Evolutionary conservation across 2,888 invertebrate genomes (phyloP).

Genomic region (Ichneumoninae sp.): DNA sequence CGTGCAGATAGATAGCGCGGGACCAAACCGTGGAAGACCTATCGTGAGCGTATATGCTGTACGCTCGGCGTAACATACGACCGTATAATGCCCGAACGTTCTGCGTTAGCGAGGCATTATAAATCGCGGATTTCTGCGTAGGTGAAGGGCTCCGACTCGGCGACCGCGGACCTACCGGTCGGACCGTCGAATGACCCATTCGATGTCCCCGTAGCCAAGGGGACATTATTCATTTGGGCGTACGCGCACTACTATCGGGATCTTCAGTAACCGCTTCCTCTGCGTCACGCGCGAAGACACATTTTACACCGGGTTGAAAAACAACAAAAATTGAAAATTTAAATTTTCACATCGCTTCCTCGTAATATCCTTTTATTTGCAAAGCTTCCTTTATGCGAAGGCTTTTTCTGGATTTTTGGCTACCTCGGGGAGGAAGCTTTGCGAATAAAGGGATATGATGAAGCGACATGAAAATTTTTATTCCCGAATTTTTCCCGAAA

Average conservation of each 20-base stretch:
- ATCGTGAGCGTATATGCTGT: neutral
- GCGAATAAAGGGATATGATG: too few relatives aligned
- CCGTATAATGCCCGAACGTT: constrained; percentile 61
- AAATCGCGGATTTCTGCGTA: constrained; percentile 77
- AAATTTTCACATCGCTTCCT: too few relatives aligned
- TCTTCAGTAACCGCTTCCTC: neutral
- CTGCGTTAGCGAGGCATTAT: constrained; percentile 71
- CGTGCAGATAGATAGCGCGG: constrained; percentile 22
- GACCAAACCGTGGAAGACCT: constrained; percentile 15
- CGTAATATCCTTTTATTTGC: too few relatives aligned
- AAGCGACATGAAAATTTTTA: too few relatives aligned
- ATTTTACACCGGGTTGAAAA: neutral
- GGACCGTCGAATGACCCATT: constrained; percentile 56
- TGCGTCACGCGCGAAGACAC: neutral
- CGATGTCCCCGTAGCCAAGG: constrained; percentile 37
- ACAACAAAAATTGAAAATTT: too few relatives aligned
- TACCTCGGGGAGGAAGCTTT: too few relatives aligned
- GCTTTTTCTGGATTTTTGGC: too few relatives aligned
- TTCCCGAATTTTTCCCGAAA: too few relatives aligned
- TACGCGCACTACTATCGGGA: neutral
- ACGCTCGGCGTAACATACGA: constrained; percentile 33
- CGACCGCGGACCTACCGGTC: constrained; percentile 27
- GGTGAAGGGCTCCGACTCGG: constrained; percentile 69
- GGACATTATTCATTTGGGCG: constrained; percentile 36
- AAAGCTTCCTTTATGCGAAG: too few relatives aligned